These are phyloP conservation scores for Sorex araneus DNA, from an alignment of 2,113 vertebrate genomes.

Conservation along the genomic window DNA sequence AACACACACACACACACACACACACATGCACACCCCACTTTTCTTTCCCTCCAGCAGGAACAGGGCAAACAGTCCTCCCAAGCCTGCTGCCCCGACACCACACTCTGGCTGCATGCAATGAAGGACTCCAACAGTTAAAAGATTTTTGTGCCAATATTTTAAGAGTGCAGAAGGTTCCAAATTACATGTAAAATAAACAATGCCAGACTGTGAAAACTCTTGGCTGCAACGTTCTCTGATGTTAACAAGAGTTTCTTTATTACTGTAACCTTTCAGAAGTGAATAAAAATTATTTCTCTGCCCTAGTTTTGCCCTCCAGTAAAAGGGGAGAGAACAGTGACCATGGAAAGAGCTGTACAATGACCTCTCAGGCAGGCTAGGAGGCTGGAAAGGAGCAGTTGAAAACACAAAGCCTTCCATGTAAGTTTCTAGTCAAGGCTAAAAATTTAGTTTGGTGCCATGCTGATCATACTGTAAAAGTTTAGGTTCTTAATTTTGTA, in stretches of 20 bases:
- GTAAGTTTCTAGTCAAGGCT: constrained; percentile 75
- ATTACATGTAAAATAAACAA: constrained; percentile 94
- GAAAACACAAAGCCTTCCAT: constrained; percentile 78
- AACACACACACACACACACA: background rate
- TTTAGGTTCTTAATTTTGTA: constrained; percentile 71
- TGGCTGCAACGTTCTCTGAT: constrained; percentile 91
- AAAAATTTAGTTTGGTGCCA: constrained; percentile 75
- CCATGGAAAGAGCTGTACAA: constrained; percentile 87
- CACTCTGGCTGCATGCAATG: constrained; percentile 49
- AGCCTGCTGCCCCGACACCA: constrained; percentile 72
- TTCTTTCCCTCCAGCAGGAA: constrained; percentile 62
- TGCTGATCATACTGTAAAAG: constrained; percentile 71
- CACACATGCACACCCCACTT: background rate
- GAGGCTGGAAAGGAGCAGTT: constrained; percentile 67
- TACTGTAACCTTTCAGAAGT: constrained; percentile 92
- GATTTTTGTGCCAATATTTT: constrained; percentile 93
- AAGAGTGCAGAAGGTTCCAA: constrained; percentile 93
- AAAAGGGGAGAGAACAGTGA: constrained; percentile 89
- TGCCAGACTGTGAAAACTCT: constrained; percentile 92
- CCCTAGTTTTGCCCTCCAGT: constrained; percentile 91
- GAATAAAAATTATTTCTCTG: constrained; percentile 93
- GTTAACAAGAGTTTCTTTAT: constrained; percentile 94
- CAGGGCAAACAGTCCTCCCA: constrained; percentile 65
- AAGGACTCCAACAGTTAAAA: constrained; percentile 90
- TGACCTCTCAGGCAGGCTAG: constrained; percentile 83